Conservation (phyloP, 2,797 vertebrate species). For the Odontamblyopus rebecca region DNA sequence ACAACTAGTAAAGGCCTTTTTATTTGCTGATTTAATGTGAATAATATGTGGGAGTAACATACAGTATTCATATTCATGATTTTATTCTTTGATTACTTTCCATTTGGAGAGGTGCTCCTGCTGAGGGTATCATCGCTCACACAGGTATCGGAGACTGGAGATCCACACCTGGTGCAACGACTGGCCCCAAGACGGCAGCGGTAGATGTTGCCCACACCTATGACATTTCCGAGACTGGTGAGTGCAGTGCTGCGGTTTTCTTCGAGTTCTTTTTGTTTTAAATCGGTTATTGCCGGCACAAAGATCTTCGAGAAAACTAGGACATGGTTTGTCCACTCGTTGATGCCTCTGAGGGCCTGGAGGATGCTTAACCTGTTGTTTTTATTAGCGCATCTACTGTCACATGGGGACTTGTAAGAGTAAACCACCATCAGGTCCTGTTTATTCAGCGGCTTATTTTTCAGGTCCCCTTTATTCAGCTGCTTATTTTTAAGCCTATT, state of each 20-base stretch:
- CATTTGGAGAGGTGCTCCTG: too few relatives aligned
- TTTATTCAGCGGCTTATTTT: neutral
- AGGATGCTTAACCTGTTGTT: neutral
- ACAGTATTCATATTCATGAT: too few relatives aligned
- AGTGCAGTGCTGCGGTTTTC: neutral
- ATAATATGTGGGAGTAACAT: too few relatives aligned
- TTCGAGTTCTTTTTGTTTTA: accelerated
- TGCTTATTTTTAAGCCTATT: neutral
- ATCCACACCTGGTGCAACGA: neutral
- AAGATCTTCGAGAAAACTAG: neutral
- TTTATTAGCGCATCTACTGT: neutral
- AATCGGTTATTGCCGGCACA: neutral
- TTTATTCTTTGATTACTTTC: too few relatives aligned
- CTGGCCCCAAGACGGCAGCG: neutral
- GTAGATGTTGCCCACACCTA: conserved; percentile 1
- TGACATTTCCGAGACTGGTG: neutral
- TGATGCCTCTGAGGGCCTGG: neutral
- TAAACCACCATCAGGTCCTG: neutral
- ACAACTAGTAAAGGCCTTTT: too few relatives aligned
- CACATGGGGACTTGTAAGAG: conserved; percentile 1
- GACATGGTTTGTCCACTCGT: neutral
- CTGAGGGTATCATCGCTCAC: neutral
- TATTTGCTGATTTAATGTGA: too few relatives aligned
- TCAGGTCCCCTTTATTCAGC: neutral
- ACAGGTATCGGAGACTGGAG: neutral